Evolutionary conservation across 2,113 vertebrate genomes (phyloP), one percentile per base, ranked within the genome.

Genomic region (Macroglossus sobrinus): DNA sequence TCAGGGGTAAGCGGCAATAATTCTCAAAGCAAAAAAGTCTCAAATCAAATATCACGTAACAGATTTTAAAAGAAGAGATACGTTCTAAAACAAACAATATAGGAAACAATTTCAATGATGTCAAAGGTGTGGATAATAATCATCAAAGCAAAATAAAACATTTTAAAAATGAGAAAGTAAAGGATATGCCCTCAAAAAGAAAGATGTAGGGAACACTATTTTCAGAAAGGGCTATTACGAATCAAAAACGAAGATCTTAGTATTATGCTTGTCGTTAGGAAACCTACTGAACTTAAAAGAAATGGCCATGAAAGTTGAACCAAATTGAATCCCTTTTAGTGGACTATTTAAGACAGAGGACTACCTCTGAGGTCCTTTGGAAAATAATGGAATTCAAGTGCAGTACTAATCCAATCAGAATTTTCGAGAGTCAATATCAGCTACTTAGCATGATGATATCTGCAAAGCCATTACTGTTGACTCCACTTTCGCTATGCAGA

Each of bases 361-460:
- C 88, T 68, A 24, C 38, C 82, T 96, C 47, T 30, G 45, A 21
- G 5, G 16, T 89, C 75, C 78, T 95, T 90, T 53, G 57, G n/a
- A 96, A 97, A 88, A 55, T 68, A 82, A 88, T 68, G 43, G n/a
- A 53, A 86, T 74, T 85, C 66, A 89, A 90, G 91, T 38, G n/a
- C 30, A 93, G 24, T 18, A 35, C 86, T 93, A 87, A 97, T 22
- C 9, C 84, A 45, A 87, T 97, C 79, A 78, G 53, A 43, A 22
- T 80, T 76, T 97, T 92, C 82, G 81, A 68, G 45, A 90, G 96
- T 97, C 91, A 74, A 74, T 88, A 96, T 63, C 78, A 59, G 71
- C 59, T 92, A 61, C 0, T 97, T 96, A 97, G 92, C 33, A 40
- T 4, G 50, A 90, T 86, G 35, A 15, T 61, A 43, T 57, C 43